Conservation (phyloP, 2,888 invertebrate species). For the Drosophila longiperda region DNA sequence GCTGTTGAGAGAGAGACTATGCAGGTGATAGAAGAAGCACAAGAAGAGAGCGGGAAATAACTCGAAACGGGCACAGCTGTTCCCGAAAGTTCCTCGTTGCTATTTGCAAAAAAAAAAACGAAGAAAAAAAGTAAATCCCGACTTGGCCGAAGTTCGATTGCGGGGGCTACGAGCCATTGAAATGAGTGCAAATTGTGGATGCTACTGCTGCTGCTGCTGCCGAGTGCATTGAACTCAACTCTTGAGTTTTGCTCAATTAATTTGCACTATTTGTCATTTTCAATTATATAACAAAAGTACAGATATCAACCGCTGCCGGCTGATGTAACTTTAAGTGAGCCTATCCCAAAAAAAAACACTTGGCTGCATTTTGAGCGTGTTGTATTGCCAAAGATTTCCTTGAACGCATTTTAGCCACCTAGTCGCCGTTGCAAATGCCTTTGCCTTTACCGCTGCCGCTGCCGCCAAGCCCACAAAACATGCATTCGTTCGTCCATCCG, state of each 20-base stretch:
- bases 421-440: conserved; percentile 30
- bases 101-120: conserved; percentile 9
- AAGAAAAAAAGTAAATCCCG: conserved; percentile 44
- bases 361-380: conserved; percentile 20
- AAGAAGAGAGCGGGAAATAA: conserved; percentile 22
- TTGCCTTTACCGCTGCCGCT: conserved; percentile 8
- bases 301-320: conserved; percentile 8
- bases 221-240: conserved; percentile 72
- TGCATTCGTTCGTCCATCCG: conserved; percentile 43
- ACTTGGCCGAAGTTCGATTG: conserved; percentile 46
- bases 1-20: conserved; percentile 32
- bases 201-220: conserved; percentile 1
- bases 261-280: conserved; percentile 35
- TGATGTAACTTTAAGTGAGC: conserved; percentile 38
- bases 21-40: conserved; percentile 39
- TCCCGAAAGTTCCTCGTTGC: conserved; percentile 71
- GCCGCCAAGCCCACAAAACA: conserved; percentile 67
- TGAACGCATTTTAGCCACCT: conserved; percentile 72
- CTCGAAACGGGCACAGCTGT: conserved; percentile 69
- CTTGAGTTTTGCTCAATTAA: conserved; percentile 32
- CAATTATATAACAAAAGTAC: conserved; percentile 40
- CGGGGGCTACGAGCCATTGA: conserved; percentile 60
- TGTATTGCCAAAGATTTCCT: conserved; percentile 78
- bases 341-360: conserved; percentile 38
- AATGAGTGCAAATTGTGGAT: conserved; percentile 73